Base-by-base conservation (phyloP, 1,140 invertebrate genomes). In the Caenorhabditis briggsae region DNA sequence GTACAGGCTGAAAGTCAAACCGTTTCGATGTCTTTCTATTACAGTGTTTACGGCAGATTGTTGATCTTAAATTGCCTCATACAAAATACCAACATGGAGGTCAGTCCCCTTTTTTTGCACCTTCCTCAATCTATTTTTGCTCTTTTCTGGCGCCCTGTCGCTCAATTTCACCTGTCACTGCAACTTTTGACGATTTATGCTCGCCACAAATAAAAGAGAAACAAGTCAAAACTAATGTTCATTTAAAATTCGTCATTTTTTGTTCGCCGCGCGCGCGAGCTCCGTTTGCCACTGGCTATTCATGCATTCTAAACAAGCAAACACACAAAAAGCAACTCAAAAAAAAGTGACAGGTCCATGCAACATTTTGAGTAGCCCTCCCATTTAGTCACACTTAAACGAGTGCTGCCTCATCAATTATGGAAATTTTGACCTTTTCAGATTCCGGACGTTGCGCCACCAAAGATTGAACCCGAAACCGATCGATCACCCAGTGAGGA, bases 211-310 rank as follows among this genome's bases (percentile, higher is more conserved):
- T 33, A 70, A 70, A 46, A 70, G 64, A 43, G 25, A 61, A 20
- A 61, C 23, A 8, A 61, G n/a, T 25, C 6, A 25, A 23, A 12
- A 14, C 64, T 43, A 46, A 70, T 70, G 64, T 16, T 43, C 43
- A 70, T 70, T 70, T 70, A 43, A 70, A 70, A 70, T 70, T 70
- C 64, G 64, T 70, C 64, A 70, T 70, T 43, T 70, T 70, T 70
- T 46, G 64, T 70, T 70, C 64, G 33, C 33, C 33, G 1, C 33
- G 33, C 33, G 33, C 33, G 33, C 33, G 33, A 33, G 33, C 33
- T 41, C 59, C 25, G 18, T 20, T 23, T 59, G 50, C 16, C 64
- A 43, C 33, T 33, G 33, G 33, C 33, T 33, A 33, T 43, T 16
- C 41, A 70, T 70, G 64, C 11, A 70, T 70, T 70, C 41, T 46